Evolutionary conservation across 1,140 invertebrate genomes (phyloP).

Genomic region (Euura lappo): DNA sequence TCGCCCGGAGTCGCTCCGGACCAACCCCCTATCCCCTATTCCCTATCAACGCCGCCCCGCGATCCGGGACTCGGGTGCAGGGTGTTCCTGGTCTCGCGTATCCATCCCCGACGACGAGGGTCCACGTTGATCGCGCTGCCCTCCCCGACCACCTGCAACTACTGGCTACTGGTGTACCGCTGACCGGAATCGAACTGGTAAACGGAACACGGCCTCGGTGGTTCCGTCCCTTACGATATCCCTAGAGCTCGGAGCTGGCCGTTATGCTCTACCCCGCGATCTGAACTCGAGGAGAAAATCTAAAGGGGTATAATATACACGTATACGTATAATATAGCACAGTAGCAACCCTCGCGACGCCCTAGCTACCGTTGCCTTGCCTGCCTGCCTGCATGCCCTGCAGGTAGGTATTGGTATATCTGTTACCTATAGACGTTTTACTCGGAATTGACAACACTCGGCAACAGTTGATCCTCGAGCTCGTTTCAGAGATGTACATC

Average conservation of each 20-base stretch:
- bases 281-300: background rate
- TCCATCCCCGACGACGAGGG: background rate
- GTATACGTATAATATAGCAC: background rate
- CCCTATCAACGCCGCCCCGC: slow-evolving; percentile 14
- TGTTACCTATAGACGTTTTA: too few species aligned
- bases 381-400: background rate
- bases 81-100: background rate
- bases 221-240: slow-evolving; percentile 12
- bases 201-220: slow-evolving; percentile 29
- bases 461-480: too few species aligned
- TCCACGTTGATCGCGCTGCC: too few species aligned
- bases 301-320: background rate
- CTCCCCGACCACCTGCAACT: too few species aligned
- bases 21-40: background rate
- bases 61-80: too few species aligned
- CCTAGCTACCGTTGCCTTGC: background rate
- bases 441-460: too few species aligned
- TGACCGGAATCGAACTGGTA: slow-evolving; percentile 49
- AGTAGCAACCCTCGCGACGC: background rate
- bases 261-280: slow-evolving; percentile 15
- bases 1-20: slow-evolving; percentile 20
- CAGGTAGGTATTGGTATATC: too few species aligned
- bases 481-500: too few species aligned
- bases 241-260: slow-evolving; percentile 31
- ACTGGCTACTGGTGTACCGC: too few species aligned